phyloP scores from a whole-genome alignment of 2,888 invertebrate species.

The Drosophila robusta region DNA sequence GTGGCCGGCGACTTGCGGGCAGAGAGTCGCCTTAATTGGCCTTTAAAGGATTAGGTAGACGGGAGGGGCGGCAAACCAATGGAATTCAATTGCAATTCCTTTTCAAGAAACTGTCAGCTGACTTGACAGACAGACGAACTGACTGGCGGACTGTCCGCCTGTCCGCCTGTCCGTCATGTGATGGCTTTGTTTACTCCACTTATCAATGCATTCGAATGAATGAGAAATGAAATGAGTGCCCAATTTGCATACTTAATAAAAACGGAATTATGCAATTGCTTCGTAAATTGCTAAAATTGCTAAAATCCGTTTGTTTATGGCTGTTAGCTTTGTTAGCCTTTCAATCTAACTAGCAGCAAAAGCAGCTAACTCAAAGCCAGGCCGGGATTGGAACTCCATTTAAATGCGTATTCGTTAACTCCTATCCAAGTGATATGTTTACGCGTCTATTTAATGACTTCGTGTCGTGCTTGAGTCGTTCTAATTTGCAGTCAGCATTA shows the following conservation, averaged over 20 bases:
- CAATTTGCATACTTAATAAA: background rate
- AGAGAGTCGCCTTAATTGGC: slow-evolving; percentile 35
- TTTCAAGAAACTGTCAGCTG: slow-evolving; percentile 16
- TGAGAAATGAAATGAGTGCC: slow-evolving; percentile 1
- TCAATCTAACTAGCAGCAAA: no score
- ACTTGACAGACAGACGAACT: background rate
- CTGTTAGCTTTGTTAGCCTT: no score
- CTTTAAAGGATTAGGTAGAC: slow-evolving; percentile 23
- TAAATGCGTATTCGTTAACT: background rate
- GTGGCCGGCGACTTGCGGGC: slow-evolving; percentile 7
- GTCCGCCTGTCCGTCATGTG: background rate
- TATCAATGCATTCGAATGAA: slow-evolving; percentile 7
- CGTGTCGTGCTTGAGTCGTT: slow-evolving; percentile 8
- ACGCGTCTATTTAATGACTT: background rate
- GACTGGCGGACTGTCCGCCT: no score
- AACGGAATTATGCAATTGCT: background rate
- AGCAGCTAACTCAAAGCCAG: no score
- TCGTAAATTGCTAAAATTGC: background rate
- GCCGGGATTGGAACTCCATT: background rate
- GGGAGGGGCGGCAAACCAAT: slow-evolving; percentile 1
- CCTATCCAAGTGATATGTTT: background rate
- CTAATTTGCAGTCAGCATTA: slow-evolving; percentile 30
- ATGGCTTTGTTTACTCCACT: background rate
- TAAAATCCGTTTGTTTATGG: no score
- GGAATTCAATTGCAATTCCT: slow-evolving; percentile 20